A percentile compares a stretch with the other conserved stretches of the same genome.
These are phyloP conservation scores for Luperina nickerlii DNA, from an alignment of 2,888 invertebrate species.

Conservation along the genomic window DNA sequence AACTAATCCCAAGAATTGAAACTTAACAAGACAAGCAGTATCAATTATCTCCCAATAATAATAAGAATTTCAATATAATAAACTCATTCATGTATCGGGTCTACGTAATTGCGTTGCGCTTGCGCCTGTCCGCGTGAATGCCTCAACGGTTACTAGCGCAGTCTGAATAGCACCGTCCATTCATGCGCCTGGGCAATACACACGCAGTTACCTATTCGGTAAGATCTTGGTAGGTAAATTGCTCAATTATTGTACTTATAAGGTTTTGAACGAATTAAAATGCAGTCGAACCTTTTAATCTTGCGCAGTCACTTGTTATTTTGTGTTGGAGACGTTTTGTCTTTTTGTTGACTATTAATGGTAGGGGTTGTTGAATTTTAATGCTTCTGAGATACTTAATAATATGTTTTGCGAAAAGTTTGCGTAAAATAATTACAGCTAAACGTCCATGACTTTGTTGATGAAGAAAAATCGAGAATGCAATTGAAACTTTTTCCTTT, in stretches of 20 bases:
- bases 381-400: constrained; percentile 20
- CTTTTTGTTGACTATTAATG: constrained; percentile 24
- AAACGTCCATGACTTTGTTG: constrained; percentile 10
- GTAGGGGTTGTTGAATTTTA: constrained; percentile 7
- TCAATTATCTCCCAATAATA: constrained; percentile 42
- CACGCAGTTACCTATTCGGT: constrained; percentile 51
- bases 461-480: constrained; percentile 22
- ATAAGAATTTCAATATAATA: constrained; percentile 49
- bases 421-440: constrained; percentile 22
- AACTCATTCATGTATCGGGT: constrained; percentile 66
- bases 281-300: constrained; percentile 31
- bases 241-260: constrained; percentile 61
- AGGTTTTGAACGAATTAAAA: constrained; percentile 42
- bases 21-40: constrained; percentile 14
- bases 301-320: constrained; percentile 19
- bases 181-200: constrained; percentile 62
- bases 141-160: constrained; percentile 73
- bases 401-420: constrained; percentile 4
- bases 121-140: constrained; percentile 65
- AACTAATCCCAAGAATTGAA: neutral
- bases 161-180: constrained; percentile 63
- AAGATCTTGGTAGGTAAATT: constrained; percentile 63
- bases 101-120: constrained; percentile 62
- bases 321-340: constrained; percentile 7
- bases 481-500: neutral